Evolutionary conservation across 2,888 invertebrate genomes (phyloP).

Genomic region (Neoitamus cyanurus): DNA sequence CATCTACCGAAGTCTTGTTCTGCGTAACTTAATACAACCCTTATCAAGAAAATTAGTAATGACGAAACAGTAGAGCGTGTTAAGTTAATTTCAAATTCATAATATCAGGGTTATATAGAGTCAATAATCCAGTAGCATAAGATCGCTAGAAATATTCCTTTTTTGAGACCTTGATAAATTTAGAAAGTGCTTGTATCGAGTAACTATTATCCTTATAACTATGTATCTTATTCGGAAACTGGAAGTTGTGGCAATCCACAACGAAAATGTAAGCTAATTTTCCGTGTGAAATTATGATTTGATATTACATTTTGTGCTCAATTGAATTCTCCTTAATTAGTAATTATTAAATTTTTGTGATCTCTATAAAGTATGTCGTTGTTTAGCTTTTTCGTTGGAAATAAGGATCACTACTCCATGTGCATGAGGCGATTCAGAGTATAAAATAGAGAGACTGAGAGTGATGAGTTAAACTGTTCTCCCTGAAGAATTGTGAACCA

Average conservation of each 20-base stretch:
- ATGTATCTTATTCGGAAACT: neutral
- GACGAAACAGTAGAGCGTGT: too few species aligned
- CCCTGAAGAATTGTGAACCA: neutral
- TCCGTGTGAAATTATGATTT: neutral
- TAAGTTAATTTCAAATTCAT: too few species aligned
- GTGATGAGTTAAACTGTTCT: neutral
- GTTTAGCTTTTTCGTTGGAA: neutral
- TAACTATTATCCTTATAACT: too few species aligned
- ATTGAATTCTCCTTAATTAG: neutral
- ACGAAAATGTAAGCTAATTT: neutral
- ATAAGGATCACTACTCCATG: neutral
- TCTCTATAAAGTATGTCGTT: neutral
- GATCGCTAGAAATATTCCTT: too few species aligned
- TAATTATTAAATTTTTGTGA: neutral
- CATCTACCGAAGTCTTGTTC: too few species aligned
- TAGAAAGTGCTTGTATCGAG: too few species aligned
- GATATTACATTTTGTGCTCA: neutral
- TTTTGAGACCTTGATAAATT: too few species aligned
- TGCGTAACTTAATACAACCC: too few species aligned
- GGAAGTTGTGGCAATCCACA: neutral
- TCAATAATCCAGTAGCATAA: too few species aligned
- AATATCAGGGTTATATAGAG: too few species aligned
- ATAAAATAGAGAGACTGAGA: neutral
- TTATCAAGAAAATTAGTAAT: too few species aligned
- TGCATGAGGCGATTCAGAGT: neutral